Base-by-base conservation (phyloP, 2,113 vertebrate species). In the Lucifuga dentata region DNA sequence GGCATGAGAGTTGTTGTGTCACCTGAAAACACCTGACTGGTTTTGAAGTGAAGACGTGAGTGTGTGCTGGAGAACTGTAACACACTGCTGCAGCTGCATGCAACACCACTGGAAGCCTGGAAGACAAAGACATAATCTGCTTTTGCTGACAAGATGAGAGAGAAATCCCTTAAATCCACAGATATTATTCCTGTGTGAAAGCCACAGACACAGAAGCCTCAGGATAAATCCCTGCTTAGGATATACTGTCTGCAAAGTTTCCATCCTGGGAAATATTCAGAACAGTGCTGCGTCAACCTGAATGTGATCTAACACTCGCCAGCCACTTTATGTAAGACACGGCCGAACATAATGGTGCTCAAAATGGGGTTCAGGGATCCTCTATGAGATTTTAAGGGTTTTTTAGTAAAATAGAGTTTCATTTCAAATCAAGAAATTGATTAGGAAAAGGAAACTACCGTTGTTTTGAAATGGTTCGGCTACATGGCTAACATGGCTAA, bases 91-190 rank as follows among this genome's bases (percentile, higher is more conserved):
- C 2, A 13, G 35, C 65, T 62, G 59, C 60, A 62, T 9, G 46
- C 40, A 2, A 51, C 56, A 69, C 17, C 53, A 43, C 57, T 17
- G 63, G 49, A 73, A 56, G 49, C 51, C 67, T 48, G 39, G 21
- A 56, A 60, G 68, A 88, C 57, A 80, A 77, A 73, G 63, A 48
- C 73, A 68, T 86, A 82, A 89, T 88, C 88, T 74, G 71, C 78
- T 81, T 80, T 76, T 59, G 81, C 79, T 83, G 78, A 85, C 51
- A 48, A 78, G 64, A 85, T 78, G 58, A 80, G 70, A 41, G 29
- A 62, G 64, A 88, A 89, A 86, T 88, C 80, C 79, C 60, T 68
- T 79, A 68, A 84, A 81, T 41, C 74, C 57, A 43, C n/a, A 8
- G 53, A 20, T 73, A 63, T 61, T 45, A 56, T 69, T 5, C 1